Conservation (phyloP, 2,888 invertebrate species). For the Rhopalosiphum nymphaeae region DNA sequence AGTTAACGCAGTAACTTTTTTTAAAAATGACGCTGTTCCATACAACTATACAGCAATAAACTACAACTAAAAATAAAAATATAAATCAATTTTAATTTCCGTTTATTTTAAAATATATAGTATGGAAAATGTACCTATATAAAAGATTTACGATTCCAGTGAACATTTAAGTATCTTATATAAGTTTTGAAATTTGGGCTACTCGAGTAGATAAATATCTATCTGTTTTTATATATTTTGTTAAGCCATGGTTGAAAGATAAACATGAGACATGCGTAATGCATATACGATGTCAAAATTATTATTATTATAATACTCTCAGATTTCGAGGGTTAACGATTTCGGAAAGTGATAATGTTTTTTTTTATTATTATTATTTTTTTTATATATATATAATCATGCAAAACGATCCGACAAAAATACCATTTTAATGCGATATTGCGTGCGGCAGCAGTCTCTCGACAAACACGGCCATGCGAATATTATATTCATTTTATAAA, state of each 20-base stretch:
- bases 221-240: neutral
- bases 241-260: neutral
- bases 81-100: neutral
- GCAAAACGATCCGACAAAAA: neutral
- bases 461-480: neutral
- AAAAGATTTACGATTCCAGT: neutral
- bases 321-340: neutral
- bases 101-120: neutral
- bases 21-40: neutral
- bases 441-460: neutral
- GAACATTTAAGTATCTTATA: neutral
- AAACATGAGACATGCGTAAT: neutral
- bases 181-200: neutral
- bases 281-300: neutral
- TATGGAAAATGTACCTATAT: neutral
- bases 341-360: neutral
- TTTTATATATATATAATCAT: neutral
- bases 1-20: neutral
- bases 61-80: neutral
- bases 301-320: neutral
- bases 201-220: neutral
- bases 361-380: neutral
- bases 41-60: neutral
- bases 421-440: neutral
- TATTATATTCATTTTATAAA: neutral